Base-by-base conservation (phyloP, 2,888 invertebrate genomes). In the Drymonia ruficornis region DNA sequence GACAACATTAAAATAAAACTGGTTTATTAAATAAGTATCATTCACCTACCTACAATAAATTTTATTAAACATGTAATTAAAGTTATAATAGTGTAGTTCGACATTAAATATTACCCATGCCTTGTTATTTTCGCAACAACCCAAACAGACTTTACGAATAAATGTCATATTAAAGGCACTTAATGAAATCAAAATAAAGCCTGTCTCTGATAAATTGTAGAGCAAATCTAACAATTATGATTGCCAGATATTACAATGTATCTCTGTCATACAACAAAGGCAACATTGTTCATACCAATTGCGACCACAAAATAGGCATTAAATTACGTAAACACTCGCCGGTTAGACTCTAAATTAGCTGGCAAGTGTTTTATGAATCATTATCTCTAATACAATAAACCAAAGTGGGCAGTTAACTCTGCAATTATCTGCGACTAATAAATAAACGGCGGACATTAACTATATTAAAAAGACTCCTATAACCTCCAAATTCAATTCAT, bases 251-350 rank as follows among this genome's bases (percentile, higher is more conserved):
- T 80, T 79, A 83, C 84, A 85, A 85, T 86, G 88, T 88, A 80
- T 89, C 89, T 87, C 79, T 87, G 91, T 89, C 89, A 82, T 74
- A 84, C 86, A 83, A 89, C 88, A 89, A 90, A 87, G 78, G 83
- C 78, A 73, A 84, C 86, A 84, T 84, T 87, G 86, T 86, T 82
- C 79, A 67, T 84, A 85, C 83, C 87, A 88, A 89, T 87, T 84
- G 87, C 81, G 78, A 83, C 83, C 81, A 84, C 81, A 84, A 87
- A 89, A 86, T 86, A 81, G 86, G 75, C 70, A 83, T 76, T 88
- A 85, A 87, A 85, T 89, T 89, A 88, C 88, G 87, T 87, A 89
- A 89, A 87, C 81, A 77, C 78, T 84, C 84, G 81, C 79, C 68
- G 81, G 80, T 77, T 75, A 67, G 74, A 76, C 80, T 83, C 76